These are phyloP conservation scores for Scolanthus callimorphus DNA, from an alignment of 92 coral and sea anemone species.

Conservation along the genomic window DNA sequence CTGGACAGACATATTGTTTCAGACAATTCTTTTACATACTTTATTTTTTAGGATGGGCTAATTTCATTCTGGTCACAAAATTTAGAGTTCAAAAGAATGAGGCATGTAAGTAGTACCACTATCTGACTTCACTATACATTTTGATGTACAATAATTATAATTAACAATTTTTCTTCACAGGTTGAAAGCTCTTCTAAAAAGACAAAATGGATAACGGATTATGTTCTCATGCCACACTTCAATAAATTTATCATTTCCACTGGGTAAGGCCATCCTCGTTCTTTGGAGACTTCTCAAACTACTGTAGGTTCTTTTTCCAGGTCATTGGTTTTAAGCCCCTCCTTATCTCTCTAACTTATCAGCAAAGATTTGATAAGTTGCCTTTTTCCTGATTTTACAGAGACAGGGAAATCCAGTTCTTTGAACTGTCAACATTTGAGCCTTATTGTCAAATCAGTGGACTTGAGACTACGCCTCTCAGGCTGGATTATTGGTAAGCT, in stretches of 20 bases:
- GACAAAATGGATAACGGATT: conserved; percentile 97
- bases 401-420: conserved; percentile 98
- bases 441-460: conserved; percentile 99
- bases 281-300: no score
- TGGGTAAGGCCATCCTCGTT: no score
- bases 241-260: conserved; percentile 96
- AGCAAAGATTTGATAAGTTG: not conserved
- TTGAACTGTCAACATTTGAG: conserved; percentile 95
- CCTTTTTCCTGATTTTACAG: conserved; percentile 17
- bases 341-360: no score
- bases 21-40: not conserved
- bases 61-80: conserved; percentile 99
- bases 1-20: no score
- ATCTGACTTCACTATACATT: not conserved
- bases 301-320: not conserved
- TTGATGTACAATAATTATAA: not conserved
- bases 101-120: conserved; percentile 65
- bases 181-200: conserved; percentile 94
- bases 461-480: conserved; percentile 94
- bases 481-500: conserved; percentile 91
- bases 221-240: conserved; percentile 92
- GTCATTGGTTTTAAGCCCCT: no score
- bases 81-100: conserved; percentile 94
- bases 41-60: conserved; percentile 74
- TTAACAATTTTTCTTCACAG: conserved; percentile 17